These are phyloP conservation scores for Equus quagga DNA, from an alignment of 2,113 vertebrate species.

Conservation along the genomic window DNA sequence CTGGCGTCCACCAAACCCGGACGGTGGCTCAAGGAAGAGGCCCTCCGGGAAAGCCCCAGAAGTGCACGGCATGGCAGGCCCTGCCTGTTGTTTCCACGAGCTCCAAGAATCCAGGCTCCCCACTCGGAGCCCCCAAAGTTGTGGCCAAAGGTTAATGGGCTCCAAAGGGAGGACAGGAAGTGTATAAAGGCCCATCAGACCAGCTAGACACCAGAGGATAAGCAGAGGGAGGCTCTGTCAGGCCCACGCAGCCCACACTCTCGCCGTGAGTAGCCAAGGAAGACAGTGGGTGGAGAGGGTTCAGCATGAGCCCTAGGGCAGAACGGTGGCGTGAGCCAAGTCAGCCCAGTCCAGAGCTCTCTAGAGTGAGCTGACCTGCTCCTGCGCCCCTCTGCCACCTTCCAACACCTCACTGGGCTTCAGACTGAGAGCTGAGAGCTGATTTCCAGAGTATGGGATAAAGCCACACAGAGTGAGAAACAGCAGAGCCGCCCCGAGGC, in stretches of 20 bases:
- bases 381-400: background rate
- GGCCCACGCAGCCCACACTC: background rate
- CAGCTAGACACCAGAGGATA: background rate
- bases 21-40: background rate
- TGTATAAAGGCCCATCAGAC: background rate
- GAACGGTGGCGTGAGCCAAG: background rate
- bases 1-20: background rate
- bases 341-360: background rate
- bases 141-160: conserved; percentile 57
- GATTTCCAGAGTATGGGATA: background rate
- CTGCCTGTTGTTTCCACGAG: background rate
- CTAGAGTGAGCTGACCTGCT: background rate
- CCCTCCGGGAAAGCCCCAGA: background rate
- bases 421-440: background rate
- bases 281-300: fast-evolving
- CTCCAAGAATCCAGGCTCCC: conserved; percentile 45
- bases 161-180: background rate
- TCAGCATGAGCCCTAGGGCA: background rate
- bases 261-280: background rate
- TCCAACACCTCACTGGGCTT: background rate
- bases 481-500: background rate
- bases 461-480: background rate
- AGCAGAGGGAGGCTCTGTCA: background rate
- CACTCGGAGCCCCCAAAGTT: background rate
- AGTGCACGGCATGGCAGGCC: fast-evolving